Evolutionary conservation across 2,797 vertebrate species (phyloP).

Genomic region (Rallus crepitans): DNA sequence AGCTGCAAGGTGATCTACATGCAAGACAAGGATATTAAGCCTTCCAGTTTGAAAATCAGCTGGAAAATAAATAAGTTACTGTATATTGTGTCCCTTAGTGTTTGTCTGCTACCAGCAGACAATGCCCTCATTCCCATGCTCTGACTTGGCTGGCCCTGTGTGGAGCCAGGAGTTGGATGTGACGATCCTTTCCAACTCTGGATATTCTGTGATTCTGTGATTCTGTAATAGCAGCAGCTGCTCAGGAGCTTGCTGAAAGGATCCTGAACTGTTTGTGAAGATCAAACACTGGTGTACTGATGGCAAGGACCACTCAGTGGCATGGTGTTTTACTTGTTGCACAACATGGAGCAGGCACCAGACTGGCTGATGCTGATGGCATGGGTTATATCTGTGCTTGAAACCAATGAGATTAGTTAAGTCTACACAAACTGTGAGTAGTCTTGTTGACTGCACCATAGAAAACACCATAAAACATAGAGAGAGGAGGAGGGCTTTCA

Average conservation of each 20-base stretch:
- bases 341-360: fast-evolving
- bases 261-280: not conserved
- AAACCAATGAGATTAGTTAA: not conserved
- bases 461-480: not conserved
- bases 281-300: not conserved
- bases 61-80: not conserved
- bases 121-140: too few species aligned
- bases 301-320: not conserved
- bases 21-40: not conserved
- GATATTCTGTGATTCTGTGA: too few species aligned
- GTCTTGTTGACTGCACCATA: not conserved
- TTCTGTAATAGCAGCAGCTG: not conserved
- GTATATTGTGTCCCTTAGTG: not conserved
- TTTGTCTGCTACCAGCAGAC: not conserved
- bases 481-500: not conserved
- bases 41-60: not conserved
- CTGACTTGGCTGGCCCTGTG: too few species aligned
- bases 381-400: not conserved
- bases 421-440: not conserved
- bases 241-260: not conserved
- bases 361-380: not conserved
- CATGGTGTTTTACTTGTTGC: not conserved
- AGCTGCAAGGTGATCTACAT: not conserved
- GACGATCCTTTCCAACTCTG: too few species aligned
- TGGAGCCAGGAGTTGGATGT: too few species aligned